Evolutionary conservation across 2,797 vertebrate species (phyloP).

Genomic region (Molossus alvarezi): DNA sequence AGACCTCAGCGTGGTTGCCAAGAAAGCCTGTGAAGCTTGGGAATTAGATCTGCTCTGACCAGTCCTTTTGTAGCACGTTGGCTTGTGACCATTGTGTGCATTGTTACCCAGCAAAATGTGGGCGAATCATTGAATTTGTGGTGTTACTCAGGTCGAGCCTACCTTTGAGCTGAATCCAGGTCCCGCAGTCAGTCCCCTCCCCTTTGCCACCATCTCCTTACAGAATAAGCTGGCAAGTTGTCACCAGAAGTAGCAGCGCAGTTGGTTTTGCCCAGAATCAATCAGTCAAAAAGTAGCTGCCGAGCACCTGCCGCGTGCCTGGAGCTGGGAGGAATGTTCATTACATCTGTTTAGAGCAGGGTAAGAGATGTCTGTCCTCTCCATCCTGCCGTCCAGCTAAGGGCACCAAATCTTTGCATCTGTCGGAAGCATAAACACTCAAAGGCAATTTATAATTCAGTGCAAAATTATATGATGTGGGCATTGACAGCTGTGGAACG

Average conservation of each 20-base stretch:
- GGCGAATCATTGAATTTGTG: background rate
- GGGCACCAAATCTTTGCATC: background rate
- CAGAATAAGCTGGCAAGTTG: background rate
- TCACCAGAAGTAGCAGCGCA: background rate
- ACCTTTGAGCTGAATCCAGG: constrained; percentile 42
- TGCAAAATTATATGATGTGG: background rate
- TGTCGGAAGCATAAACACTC: background rate
- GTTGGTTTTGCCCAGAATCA: constrained; percentile 50
- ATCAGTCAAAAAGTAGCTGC: background rate
- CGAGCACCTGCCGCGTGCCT: background rate
- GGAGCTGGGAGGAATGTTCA: background rate
- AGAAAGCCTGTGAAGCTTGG: background rate
- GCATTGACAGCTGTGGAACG: background rate
- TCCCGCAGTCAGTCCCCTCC: background rate
- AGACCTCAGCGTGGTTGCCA: background rate
- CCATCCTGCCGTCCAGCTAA: background rate
- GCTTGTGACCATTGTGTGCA: background rate
- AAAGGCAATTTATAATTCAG: background rate
- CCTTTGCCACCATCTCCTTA: background rate
- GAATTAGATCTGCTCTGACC: constrained; percentile 33
- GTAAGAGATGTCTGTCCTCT: background rate
- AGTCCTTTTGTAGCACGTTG: background rate
- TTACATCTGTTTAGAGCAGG: background rate
- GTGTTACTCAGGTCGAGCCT: background rate
- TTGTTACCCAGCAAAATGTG: constrained; percentile 13